Evolutionary conservation across 2,113 vertebrate genomes (phyloP).

Genomic region (Cochlearius cochlearius): DNA sequence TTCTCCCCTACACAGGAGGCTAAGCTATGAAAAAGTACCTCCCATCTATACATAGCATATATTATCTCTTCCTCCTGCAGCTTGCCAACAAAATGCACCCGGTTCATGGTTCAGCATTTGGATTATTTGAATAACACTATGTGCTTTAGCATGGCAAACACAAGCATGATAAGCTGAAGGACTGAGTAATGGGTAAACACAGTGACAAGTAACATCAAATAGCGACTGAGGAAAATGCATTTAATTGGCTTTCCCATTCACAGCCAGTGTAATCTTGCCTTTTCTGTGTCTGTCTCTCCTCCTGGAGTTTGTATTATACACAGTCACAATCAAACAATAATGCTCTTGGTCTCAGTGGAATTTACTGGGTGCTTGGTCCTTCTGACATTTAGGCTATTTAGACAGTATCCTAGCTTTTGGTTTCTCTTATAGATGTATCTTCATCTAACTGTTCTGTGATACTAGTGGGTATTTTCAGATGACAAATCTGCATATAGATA

Average conservation of each 20-base stretch:
- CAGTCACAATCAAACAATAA: not conserved
- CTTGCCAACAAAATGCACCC: not conserved
- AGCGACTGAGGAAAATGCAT: not conserved
- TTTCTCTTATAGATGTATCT: not conserved
- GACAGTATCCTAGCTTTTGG: not conserved
- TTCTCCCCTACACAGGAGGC: not conserved
- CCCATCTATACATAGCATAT: not conserved
- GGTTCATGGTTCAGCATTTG: not conserved
- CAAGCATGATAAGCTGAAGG: not conserved
- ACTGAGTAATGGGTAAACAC: not conserved
- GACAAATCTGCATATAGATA: not conserved
- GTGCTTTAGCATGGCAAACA: not conserved
- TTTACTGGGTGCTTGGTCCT: not conserved
- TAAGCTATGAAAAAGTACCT: not conserved
- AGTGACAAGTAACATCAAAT: not conserved
- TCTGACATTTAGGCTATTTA: not conserved
- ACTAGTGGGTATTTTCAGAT: not conserved
- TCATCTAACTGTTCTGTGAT: not conserved
- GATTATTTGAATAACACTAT: not conserved
- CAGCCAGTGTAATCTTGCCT: not conserved
- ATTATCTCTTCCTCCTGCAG: not conserved
- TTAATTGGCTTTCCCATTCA: not conserved
- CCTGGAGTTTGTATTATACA: not conserved
- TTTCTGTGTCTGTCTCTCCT: not conserved
- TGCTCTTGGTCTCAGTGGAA: not conserved